These are phyloP conservation scores for Arrhopalites spinosus DNA, from an alignment of 2,888 invertebrate genomes.

Conservation along the genomic window DNA sequence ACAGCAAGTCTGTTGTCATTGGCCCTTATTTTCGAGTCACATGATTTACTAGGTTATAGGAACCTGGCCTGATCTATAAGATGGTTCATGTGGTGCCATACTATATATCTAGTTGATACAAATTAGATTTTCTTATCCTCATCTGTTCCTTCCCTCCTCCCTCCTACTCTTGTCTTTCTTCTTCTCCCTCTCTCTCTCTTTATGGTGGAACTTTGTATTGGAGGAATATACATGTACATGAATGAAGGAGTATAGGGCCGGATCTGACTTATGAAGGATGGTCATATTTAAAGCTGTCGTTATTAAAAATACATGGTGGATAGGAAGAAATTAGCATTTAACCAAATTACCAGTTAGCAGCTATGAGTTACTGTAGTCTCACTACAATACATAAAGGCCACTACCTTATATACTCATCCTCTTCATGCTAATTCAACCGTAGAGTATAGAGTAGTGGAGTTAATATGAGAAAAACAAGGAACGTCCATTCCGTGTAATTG, in stretches of 20 bases:
- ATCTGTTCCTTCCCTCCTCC: neutral
- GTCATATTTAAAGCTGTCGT: neutral
- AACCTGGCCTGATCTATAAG: too few species aligned
- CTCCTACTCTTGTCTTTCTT: neutral
- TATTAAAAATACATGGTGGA: constrained; percentile 1
- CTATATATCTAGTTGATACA: constrained; percentile 12
- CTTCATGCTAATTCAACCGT: constrained; percentile 3
- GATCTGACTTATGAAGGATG: neutral
- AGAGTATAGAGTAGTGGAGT: too few species aligned
- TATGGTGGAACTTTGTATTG: neutral
- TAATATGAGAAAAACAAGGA: neutral
- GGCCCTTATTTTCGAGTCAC: too few species aligned
- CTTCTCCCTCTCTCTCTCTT: neutral
- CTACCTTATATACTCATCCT: neutral
- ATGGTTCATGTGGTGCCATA: neutral
- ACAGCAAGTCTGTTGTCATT: too few species aligned
- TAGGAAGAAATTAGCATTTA: constrained; percentile 20
- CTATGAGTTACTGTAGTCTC: neutral
- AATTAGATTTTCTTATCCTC: constrained; percentile 15
- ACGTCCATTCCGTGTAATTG: constrained; percentile 19
- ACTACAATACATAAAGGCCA: neutral
- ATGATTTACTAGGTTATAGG: too few species aligned
- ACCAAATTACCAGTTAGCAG: constrained; percentile 11
- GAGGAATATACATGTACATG: neutral
- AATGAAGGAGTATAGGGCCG: too few species aligned